Percentiles rank a stretch among this genome's conserved stretches.
These are phyloP conservation scores for Sanderia malayensis DNA, from an alignment of 30 jellyfish, hydroid and myxozoan species.

Conservation along the genomic window DNA sequence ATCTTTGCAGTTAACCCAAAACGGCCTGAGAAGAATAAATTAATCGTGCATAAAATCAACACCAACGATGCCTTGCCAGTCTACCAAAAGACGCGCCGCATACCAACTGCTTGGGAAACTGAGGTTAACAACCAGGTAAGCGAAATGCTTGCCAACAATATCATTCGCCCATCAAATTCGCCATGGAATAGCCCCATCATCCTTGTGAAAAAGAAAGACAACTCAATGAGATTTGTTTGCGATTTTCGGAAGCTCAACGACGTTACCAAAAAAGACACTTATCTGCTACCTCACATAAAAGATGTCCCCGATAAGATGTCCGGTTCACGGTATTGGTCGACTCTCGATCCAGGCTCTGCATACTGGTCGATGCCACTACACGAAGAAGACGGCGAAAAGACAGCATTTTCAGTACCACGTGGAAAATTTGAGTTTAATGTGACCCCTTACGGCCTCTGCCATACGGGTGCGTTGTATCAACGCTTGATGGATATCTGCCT, in stretches of 20 bases:
- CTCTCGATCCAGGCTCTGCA: conserved; percentile 27
- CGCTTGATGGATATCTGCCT: conserved; percentile 31
- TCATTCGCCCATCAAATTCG: conserved; percentile 20
- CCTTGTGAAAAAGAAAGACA: no score
- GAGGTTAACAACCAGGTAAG: background rate
- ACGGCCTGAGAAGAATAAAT: background rate
- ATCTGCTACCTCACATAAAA: no score
- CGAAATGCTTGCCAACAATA: conserved; percentile 1
- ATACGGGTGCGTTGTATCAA: conserved; percentile 43
- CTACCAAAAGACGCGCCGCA: background rate
- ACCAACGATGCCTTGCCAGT: background rate
- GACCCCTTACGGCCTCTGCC: conserved; percentile 32
- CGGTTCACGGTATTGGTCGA: conserved; percentile 25
- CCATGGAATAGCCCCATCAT: conserved; percentile 11
- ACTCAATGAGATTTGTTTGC: no score
- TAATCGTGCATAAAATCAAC: background rate
- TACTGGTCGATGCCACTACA: conserved; percentile 30
- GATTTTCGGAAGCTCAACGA: no score
- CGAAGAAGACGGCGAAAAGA: conserved; percentile 19
- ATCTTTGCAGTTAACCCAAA: background rate
- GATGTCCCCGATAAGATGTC: conserved; percentile 13
- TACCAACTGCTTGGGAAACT: background rate
- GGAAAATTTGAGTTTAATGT: conserved; percentile 36
- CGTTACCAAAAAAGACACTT: no score
- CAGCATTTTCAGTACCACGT: conserved; percentile 33